Conservation (phyloP, 2,888 invertebrate species). For the Sceliomorpha sp. region DNA sequence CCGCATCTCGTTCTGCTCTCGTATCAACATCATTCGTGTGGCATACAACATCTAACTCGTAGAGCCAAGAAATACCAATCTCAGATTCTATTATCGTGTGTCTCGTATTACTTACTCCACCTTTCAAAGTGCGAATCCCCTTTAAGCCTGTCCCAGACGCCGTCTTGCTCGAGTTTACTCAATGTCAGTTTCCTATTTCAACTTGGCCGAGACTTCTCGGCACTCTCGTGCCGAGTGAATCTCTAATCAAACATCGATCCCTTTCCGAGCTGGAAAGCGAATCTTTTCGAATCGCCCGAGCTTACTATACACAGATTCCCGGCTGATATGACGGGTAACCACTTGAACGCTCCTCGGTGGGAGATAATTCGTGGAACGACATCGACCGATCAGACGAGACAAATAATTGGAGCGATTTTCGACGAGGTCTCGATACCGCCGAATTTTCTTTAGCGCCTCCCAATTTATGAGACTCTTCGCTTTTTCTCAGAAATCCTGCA, state of each 20-base stretch:
- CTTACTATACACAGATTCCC: slow-evolving; percentile 19
- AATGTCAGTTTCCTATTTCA: slow-evolving; percentile 54
- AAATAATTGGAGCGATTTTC: slow-evolving; percentile 6
- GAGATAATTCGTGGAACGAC: slow-evolving; percentile 13
- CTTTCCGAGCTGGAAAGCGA: slow-evolving; percentile 21
- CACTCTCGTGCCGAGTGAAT: slow-evolving; percentile 33
- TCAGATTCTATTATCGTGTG: slow-evolving; percentile 54
- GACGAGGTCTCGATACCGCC: slow-evolving; percentile 1
- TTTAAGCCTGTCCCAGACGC: slow-evolving; percentile 34
- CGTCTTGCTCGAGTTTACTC: slow-evolving; percentile 38
- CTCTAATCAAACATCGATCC: slow-evolving; percentile 47
- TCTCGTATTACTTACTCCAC: slow-evolving; percentile 59
- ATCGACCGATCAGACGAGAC: background rate
- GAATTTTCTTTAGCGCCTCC: background rate
- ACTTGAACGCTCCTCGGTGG: slow-evolving; percentile 20
- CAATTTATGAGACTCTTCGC: background rate
- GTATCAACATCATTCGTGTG: slow-evolving; percentile 48
- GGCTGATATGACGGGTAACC: slow-evolving; percentile 21
- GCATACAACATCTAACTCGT: slow-evolving; percentile 47
- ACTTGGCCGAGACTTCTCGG: slow-evolving; percentile 37
- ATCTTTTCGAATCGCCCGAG: slow-evolving; percentile 24
- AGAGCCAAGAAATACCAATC: slow-evolving; percentile 54
- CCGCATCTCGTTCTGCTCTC: slow-evolving; percentile 50
- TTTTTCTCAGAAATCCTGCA: slow-evolving; percentile 4
- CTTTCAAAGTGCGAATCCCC: slow-evolving; percentile 49